phyloP scores from a whole-genome alignment of 1,140 invertebrate genomes.

The Ladona fulva region DNA sequence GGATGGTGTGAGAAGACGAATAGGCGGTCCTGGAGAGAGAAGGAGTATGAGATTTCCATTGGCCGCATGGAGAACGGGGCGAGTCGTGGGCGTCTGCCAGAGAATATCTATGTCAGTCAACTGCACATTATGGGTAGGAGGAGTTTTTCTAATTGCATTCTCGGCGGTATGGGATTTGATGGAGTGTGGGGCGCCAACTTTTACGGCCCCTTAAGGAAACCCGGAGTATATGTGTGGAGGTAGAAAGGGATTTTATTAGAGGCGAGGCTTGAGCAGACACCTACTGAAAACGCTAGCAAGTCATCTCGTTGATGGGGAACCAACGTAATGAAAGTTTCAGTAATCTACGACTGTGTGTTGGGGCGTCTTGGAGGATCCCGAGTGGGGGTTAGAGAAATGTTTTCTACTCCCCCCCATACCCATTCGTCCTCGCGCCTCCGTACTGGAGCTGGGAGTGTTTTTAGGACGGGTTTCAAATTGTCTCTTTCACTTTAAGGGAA shows the following conservation, averaged over 20 bases:
- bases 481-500: not conserved
- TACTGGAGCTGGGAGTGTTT: not conserved
- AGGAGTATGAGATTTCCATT: not conserved
- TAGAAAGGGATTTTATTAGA: not conserved
- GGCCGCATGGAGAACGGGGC: not conserved
- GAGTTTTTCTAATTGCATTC: slow-evolving; percentile 7
- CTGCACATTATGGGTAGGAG: not conserved
- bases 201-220: not conserved
- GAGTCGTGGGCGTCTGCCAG: not conserved
- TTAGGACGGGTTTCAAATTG: not conserved
- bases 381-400: too few relatives aligned
- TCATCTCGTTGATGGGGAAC: not conserved
- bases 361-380: too few relatives aligned
- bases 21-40: not conserved
- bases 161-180: not conserved
- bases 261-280: not conserved
- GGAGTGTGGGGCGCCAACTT: not conserved
- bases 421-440: too few relatives aligned
- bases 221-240: not conserved
- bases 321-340: slow-evolving; percentile 6
- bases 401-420: too few relatives aligned
- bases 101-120: not conserved
- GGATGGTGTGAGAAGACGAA: not conserved
- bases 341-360: not conserved
- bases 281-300: slow-evolving; percentile 3